A percentile compares a stretch with the other conserved stretches of the same genome.
Conservation (phyloP, 2,888 invertebrate genomes). For the Notocelia uddmanniana region DNA sequence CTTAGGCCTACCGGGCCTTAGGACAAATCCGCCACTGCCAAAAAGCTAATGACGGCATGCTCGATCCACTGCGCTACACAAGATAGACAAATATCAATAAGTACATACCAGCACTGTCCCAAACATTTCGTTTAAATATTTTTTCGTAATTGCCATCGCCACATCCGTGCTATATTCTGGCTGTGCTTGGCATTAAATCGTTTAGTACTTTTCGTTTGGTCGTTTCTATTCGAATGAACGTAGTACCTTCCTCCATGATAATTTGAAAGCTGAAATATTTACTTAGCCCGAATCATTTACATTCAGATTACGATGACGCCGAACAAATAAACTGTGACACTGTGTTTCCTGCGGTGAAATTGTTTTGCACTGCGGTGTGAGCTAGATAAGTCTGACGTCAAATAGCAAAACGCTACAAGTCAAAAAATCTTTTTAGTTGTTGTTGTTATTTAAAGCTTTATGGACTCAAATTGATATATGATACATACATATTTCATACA, state of each 20-base stretch:
- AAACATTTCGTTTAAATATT: constrained; percentile 61
- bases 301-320: constrained; percentile 74
- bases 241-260: constrained; percentile 59
- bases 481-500: too few species aligned
- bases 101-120: constrained; percentile 65
- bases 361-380: constrained; percentile 48
- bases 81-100: not conserved
- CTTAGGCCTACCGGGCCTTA: too few species aligned
- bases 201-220: constrained; percentile 66
- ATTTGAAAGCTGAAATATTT: constrained; percentile 68
- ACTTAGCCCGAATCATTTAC: constrained; percentile 68
- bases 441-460: not conserved
- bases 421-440: not conserved
- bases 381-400: constrained; percentile 6
- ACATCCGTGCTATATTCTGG: constrained; percentile 55
- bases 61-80: too few species aligned
- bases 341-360: constrained; percentile 72
- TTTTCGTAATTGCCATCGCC: constrained; percentile 66
- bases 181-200: constrained; percentile 58
- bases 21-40: too few species aligned
- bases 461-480: too few species aligned
- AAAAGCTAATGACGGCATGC: too few species aligned
- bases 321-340: constrained; percentile 77
- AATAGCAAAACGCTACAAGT: not conserved
- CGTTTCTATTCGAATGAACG: constrained; percentile 67